phyloP scores from a whole-genome alignment of 37 sponge, comb jelly and placozoan species.

The Oopsacas minuta region DNA sequence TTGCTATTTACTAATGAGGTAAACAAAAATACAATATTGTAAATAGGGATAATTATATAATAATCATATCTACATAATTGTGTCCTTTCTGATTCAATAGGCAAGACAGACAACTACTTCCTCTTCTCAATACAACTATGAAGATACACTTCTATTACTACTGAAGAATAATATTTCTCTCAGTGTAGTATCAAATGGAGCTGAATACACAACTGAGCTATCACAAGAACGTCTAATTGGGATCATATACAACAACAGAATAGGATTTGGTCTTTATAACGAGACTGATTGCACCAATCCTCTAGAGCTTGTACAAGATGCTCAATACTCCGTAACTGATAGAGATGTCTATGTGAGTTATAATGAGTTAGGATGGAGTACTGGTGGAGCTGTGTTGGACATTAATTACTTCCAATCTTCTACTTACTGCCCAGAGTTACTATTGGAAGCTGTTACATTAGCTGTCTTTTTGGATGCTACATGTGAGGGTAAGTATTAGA shows the following conservation, averaged over 20 bases:
- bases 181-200: neutral
- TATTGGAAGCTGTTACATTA: neutral
- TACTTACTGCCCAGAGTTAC: neutral
- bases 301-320: neutral
- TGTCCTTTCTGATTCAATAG: too few relatives aligned
- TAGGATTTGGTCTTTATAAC: neutral
- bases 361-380: neutral
- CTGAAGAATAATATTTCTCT: neutral
- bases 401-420: neutral
- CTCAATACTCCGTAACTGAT: neutral
- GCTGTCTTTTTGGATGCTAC: neutral
- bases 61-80: too few relatives aligned
- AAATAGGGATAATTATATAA: neutral
- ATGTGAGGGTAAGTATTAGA: neutral
- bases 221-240: neutral
- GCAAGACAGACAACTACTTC: neutral
- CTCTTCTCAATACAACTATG: neutral
- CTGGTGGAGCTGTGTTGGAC: neutral
- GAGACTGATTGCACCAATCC: neutral
- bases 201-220: neutral
- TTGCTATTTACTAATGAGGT: neutral
- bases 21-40: neutral
- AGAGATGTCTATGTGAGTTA: neutral
- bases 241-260: neutral
- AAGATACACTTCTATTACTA: neutral